A percentile compares a stretch with the other conserved stretches of the same genome.
These are phyloP conservation scores for honey bee (Apis mellifera) DNA, from an alignment of 1,140 invertebrate species.

Conservation along the genomic window DNA sequence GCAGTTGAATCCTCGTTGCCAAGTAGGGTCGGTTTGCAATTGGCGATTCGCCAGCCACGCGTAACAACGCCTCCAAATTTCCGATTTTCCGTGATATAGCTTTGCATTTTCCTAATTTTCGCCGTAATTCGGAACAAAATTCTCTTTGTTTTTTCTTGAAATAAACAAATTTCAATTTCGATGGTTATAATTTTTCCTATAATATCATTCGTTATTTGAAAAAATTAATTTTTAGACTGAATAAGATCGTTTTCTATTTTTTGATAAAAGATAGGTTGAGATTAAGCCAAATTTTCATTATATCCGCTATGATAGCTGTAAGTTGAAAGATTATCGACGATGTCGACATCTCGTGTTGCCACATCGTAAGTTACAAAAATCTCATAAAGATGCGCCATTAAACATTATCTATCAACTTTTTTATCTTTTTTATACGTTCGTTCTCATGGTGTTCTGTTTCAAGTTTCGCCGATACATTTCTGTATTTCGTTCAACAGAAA, in stretches of 20 bases:
- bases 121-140: neutral
- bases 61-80: neutral
- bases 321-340: slow-evolving; percentile 6
- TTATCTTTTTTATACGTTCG: neutral
- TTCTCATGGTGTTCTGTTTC: neutral
- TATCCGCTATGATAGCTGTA: neutral
- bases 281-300: neutral
- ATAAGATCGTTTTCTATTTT: no score
- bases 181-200: no score
- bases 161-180: no score
- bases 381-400: slow-evolving; percentile 2
- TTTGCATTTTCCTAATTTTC: slow-evolving; percentile 8
- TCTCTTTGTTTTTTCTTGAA: no score
- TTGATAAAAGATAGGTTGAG: neutral
- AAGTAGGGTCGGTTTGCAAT: slow-evolving; percentile 1
- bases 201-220: no score
- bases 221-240: no score
- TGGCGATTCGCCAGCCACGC: slow-evolving; percentile 26
- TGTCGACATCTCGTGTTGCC: slow-evolving; percentile 4
- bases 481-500: neutral
- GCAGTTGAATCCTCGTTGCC: slow-evolving; percentile 9
- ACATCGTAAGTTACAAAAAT: slow-evolving; percentile 37
- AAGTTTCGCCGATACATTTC: neutral
- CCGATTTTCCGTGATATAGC: neutral
- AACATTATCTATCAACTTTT: neutral